phyloP scores from a whole-genome alignment of 2,797 vertebrate genomes.

The Fistularia commersonii region DNA sequence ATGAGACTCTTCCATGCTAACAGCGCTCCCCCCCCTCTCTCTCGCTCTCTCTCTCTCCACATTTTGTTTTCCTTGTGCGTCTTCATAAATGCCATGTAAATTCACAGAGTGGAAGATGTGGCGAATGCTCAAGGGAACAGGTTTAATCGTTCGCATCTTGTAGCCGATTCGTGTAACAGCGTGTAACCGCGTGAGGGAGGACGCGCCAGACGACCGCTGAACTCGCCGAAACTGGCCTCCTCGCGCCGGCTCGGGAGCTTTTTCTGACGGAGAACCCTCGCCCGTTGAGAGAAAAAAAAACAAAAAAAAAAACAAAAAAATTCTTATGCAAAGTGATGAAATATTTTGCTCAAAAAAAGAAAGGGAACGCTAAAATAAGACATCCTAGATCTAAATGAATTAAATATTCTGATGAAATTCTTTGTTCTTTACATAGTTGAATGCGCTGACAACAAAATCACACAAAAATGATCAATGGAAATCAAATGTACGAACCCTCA shows the following conservation, averaged over 20 bases:
- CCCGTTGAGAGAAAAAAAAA: no score
- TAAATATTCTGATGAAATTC: no score
- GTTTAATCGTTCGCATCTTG: conserved; percentile 48
- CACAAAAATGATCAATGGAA: no score
- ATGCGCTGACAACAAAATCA: no score
- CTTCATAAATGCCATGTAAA: conserved; percentile 65
- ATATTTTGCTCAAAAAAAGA: no score
- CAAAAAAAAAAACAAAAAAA: no score
- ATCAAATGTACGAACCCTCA: no score
- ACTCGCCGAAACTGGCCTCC: conserved; percentile 32
- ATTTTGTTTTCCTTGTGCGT: conserved; percentile 61
- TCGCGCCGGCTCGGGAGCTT: conserved; percentile 24
- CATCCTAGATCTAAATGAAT: no score
- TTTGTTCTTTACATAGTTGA: no score
- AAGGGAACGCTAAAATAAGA: no score
- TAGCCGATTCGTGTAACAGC: conserved; percentile 42
- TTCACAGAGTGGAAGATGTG: conserved; percentile 56
- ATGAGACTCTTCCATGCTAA: conserved; percentile 70
- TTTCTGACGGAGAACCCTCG: conserved; percentile 15
- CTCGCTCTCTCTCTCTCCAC: conserved; percentile 26
- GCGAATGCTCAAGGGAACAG: conserved; percentile 44
- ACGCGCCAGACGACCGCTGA: conserved; percentile 29
- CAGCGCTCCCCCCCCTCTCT: no score
- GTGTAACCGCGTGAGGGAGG: conserved; percentile 31
- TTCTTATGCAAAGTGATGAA: no score